Base-by-base conservation (phyloP, 2,113 vertebrate species). In the Balaeniceps rex region DNA sequence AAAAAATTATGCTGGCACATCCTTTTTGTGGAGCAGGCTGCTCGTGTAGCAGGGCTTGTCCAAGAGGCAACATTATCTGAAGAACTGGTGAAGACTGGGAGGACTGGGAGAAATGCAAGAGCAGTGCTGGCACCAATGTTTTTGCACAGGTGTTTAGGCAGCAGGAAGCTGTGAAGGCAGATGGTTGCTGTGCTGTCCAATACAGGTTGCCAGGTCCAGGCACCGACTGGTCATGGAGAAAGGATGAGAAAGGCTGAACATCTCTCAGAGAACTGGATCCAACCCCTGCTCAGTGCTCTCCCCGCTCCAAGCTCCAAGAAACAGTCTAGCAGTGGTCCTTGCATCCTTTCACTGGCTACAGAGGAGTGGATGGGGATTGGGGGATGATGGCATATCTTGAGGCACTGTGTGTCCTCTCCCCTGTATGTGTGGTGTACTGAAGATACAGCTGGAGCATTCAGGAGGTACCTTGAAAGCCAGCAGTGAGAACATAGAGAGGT, bases 381-480 rank as follows among this genome's bases (percentile, higher is more conserved):
- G 19, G 38, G 33, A n/a, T 19, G 22, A 12, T 16, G 4, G 5
- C 2, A 0, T 18, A 5, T 49, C 16, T 63, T 44, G 21, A 79
- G 36, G 19, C 15, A 34, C 42, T 58, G 31, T 14, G 17, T 52
- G 54, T 44, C 18, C 36, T 52, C 33, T 34, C 3, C 4, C 18
- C 16, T 54, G 28, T 64, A 22, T 52, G 54, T 58, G 22, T 28
- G 29, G 16, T 4, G 4, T 26, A 23, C n/a, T 64, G 25, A 38
- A 10, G 23, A 36, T 72, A 52, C 12, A 79, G 22, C 23, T 80
- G 29, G 24, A 81, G 7, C 26, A 65, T 57, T 77, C 63, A 61
- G 34, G 28, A 52, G 3, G 5, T 57, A 22, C 4, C 33, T 38
- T 83, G 58, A 86, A 86, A 83, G 14, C 23, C 88, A 54, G 4